Conservation (phyloP, 2,797 vertebrate genomes). For the Darevskia nairensis region DNA sequence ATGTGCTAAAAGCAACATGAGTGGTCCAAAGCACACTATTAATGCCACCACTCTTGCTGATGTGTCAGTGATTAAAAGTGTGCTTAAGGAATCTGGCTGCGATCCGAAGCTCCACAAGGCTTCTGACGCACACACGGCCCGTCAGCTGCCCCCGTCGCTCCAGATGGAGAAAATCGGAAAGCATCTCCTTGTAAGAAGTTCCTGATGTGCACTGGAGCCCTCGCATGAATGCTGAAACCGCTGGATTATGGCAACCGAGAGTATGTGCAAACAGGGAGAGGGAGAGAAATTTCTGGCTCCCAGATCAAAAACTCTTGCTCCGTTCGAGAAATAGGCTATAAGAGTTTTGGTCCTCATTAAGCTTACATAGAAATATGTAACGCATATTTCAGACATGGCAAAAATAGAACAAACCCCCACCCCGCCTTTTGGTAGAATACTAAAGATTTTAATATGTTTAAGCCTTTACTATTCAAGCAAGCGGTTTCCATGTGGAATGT, state of each 20-base stretch:
- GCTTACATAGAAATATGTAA: not conserved
- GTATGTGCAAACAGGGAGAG: not conserved
- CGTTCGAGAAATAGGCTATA: constrained; percentile 29
- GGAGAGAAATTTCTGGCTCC: not conserved
- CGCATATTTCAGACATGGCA: constrained; percentile 56
- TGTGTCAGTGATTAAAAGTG: not conserved
- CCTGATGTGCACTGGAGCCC: not conserved
- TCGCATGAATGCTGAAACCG: not conserved
- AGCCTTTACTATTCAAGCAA: constrained; percentile 72
- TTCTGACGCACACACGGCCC: not conserved
- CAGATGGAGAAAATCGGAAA: not conserved
- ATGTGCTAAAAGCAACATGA: not conserved
- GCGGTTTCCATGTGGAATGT: constrained; percentile 74
- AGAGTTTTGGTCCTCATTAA: constrained; percentile 57
- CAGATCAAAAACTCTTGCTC: not conserved
- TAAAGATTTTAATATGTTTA: constrained; percentile 71
- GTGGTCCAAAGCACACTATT: too few relatives aligned
- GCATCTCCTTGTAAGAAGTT: not conserved
- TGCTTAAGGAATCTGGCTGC: not conserved
- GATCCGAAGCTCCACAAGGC: not conserved
- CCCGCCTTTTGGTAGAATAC: constrained; percentile 44
- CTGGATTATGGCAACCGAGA: not conserved
- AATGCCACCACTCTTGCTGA: not conserved
- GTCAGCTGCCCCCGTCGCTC: not conserved
- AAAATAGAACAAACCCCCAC: constrained; percentile 56